phyloP scores from a whole-genome alignment of 2,113 vertebrate species.

The Lepidothrix coronata region DNA sequence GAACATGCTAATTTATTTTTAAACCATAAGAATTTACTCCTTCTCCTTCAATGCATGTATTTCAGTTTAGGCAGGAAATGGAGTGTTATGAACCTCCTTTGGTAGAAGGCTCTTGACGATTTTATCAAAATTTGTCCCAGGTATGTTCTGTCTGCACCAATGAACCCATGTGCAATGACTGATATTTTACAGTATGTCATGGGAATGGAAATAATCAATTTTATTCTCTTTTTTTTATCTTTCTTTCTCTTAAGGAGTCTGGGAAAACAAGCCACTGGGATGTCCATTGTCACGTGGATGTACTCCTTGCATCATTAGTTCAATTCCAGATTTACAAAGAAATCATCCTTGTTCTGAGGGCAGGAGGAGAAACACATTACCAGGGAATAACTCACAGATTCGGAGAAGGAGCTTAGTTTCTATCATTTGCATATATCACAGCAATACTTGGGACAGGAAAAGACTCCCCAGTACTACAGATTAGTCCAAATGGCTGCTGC shows the following conservation, averaged over 20 bases:
- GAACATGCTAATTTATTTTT: not conserved
- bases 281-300: not conserved
- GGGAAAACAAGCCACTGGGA: not conserved
- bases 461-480: not conserved
- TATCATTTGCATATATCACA: not conserved
- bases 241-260: not conserved
- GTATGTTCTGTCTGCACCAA: not conserved
- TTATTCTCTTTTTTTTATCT: not conserved
- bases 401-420: not conserved
- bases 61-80: not conserved
- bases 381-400: not conserved
- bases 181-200: not conserved
- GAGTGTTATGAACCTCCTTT: accelerated
- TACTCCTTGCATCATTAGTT: not conserved
- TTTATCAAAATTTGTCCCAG: not conserved
- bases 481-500: not conserved
- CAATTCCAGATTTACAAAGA: not conserved
- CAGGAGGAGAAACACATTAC: not conserved
- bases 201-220: not conserved
- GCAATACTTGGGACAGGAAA: not conserved
- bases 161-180: not conserved
- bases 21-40: not conserved
- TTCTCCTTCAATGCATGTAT: not conserved
- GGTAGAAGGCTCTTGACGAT: not conserved
- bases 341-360: not conserved